phyloP scores from a whole-genome alignment of 2,113 vertebrate genomes.

The Leuciscus idus region DNA sequence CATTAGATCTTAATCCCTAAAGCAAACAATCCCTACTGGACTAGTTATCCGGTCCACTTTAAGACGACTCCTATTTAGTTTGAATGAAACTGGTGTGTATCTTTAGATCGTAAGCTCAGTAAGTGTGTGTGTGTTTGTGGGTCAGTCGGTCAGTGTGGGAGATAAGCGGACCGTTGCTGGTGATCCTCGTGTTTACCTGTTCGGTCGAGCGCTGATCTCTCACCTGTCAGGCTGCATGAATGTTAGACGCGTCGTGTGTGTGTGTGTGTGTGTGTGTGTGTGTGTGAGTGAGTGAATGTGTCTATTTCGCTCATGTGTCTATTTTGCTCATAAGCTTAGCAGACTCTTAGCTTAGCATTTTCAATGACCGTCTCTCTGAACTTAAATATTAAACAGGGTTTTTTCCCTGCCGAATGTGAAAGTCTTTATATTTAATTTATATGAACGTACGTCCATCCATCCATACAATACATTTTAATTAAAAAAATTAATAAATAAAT shows the following conservation, averaged over 20 bases:
- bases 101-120: constrained; percentile 12
- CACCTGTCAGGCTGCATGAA: neutral
- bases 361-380: neutral
- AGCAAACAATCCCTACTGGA: neutral
- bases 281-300: no score
- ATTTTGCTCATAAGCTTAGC: neutral
- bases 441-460: no score
- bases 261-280: neutral
- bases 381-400: neutral
- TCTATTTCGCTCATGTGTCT: no score
- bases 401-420: neutral
- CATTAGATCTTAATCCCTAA: neutral
- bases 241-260: neutral
- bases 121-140: constrained; percentile 17
- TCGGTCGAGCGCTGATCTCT: neutral
- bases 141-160: constrained; percentile 27
- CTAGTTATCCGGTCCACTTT: neutral
- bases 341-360: neutral
- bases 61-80: neutral
- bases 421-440: neutral
- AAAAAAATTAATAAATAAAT: no score
- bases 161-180: neutral
- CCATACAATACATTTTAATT: no score
- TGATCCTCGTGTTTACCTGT: neutral
- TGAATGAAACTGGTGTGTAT: neutral